Evolutionary conservation across 64 coral and sea anemone genomes (phyloP), one percentile per base, ranked within the genome.

Genomic region (Cladopsammia gracilis): DNA sequence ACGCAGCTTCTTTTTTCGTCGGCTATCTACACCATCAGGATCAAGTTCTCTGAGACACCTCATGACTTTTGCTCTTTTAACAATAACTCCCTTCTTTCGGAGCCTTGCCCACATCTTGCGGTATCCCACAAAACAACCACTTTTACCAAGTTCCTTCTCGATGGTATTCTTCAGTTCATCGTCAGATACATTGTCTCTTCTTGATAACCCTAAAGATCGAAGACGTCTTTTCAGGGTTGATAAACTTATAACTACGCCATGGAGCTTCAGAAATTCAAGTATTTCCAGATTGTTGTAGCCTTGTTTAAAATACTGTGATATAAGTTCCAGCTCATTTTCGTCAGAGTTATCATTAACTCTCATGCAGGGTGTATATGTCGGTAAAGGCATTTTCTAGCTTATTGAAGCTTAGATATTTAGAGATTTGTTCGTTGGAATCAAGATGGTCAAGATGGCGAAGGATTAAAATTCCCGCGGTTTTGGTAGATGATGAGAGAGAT

Each of bases 281-380:
- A 86, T 92, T 86, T 92, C 90, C 2, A 25, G 42, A 16, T 90
- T 90, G 58, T 9, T 47, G 70, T 90, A 92, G 49, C 90, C 90
- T n/a, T 92, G 90, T 75, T 75, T 85, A 6, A 91, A 92, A 56
- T 85, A 92, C 2, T n/a, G n/a, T n/a, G n/a, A n/a, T n/a, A n/a
- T n/a, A n/a, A n/a, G n/a, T n/a, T n/a, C n/a, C n/a, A n/a, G 23
- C 3, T 45, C 8, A 73, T 92, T 78, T 45, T 76, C 57, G 2
- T 48, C 58, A 34, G 54, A 3, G 14, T 14, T 15, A 71, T 84
- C 89, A 19, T 91, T 52, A 16, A 56, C 11, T 7, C 54, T 91
- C 89, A 83, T 77, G 43, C 87, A 66, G 43, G 87, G 87, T 4
- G 87, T 44, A 78, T 89, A 78, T 20, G n/a, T 46, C 59, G 26